These are phyloP conservation scores for Lithobates sylvaticus DNA, from an alignment of 2,797 vertebrate genomes.

Conservation along the genomic window DNA sequence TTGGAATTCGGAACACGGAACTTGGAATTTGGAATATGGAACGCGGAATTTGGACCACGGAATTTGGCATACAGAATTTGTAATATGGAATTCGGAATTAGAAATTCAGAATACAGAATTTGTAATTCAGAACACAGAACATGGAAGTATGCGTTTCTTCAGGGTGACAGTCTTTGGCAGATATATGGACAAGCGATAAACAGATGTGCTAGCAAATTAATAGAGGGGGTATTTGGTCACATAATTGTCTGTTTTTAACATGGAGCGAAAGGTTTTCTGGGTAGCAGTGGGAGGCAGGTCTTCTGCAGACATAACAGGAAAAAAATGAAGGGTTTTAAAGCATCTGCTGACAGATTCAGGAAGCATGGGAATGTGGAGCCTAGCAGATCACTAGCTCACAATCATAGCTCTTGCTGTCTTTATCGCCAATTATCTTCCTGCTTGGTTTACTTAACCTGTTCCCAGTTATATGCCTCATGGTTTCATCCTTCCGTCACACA, in stretches of 20 bases:
- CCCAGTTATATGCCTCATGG: neutral
- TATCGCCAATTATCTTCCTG: neutral
- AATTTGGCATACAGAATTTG: too few relatives aligned
- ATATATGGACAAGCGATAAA: neutral
- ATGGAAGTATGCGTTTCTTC: too few relatives aligned
- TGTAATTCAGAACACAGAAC: too few relatives aligned
- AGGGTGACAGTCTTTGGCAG: too few relatives aligned
- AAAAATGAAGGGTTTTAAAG: neutral
- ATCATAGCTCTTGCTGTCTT: slow-evolving; percentile 4
- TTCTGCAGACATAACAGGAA: neutral
- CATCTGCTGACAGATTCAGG: slow-evolving; percentile 1
- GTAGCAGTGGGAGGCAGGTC: neutral
- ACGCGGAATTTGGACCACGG: too few relatives aligned
- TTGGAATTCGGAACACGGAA: too few relatives aligned
- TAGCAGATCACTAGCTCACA: neutral
- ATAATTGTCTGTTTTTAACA: neutral
- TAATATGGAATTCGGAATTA: too few relatives aligned
- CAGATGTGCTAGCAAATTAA: neutral
- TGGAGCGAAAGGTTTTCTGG: neutral
- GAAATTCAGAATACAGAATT: too few relatives aligned
- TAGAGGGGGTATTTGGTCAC: neutral
- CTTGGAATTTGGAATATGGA: too few relatives aligned
- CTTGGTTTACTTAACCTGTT: neutral
- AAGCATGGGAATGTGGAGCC: neutral
- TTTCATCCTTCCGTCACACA: neutral